phyloP scores from a whole-genome alignment of 2,113 vertebrate species.

The Hylia prasina region DNA sequence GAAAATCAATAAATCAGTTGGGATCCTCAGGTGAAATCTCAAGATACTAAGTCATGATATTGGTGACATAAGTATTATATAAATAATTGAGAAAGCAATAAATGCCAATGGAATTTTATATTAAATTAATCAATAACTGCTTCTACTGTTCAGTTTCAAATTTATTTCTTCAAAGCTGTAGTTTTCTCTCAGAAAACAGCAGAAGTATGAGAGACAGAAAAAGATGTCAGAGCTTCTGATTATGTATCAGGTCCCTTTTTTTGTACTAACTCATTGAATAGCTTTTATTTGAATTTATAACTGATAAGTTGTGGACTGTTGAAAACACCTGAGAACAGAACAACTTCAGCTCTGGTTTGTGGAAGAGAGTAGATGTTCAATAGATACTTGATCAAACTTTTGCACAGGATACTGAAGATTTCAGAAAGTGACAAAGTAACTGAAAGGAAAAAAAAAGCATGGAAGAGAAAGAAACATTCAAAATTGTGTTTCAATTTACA shows the following conservation, averaged over 20 bases:
- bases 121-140: not conserved
- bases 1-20: not conserved
- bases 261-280: not conserved
- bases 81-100: not conserved
- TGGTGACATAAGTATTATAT: not conserved
- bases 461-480: not conserved
- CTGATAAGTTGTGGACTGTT: not conserved
- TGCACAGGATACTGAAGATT: not conserved
- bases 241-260: not conserved
- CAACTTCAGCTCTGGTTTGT: not conserved
- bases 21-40: not conserved
- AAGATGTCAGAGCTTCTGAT: not conserved
- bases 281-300: not conserved
- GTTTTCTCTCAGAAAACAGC: not conserved
- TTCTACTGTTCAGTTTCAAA: not conserved
- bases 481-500: not conserved
- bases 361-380: not conserved
- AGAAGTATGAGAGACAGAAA: not conserved
- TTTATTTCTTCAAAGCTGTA: not conserved
- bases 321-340: not conserved
- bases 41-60: not conserved
- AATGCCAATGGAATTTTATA: not conserved
- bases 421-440: not conserved
- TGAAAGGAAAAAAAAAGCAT: not conserved
- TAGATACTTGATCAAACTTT: not conserved